phyloP scores from a whole-genome alignment of 2,888 invertebrate species.

The Drepanosiphum platanoidis region DNA sequence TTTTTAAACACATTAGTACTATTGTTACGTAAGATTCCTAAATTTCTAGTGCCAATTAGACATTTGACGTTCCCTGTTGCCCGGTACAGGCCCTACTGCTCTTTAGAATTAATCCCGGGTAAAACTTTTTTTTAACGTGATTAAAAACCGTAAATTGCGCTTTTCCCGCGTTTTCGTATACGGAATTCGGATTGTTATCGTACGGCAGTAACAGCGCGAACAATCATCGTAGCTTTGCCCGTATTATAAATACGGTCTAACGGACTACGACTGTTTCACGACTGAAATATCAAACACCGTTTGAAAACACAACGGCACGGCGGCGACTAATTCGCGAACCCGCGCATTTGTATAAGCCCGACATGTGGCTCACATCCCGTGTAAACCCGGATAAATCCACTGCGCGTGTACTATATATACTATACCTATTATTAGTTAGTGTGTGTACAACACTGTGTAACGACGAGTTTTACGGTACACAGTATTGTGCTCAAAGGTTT shows the following conservation, averaged over 20 bases:
- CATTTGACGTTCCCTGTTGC: too few relatives aligned
- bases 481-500: constrained; percentile 3
- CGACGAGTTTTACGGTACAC: neutral
- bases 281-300: constrained; percentile 14
- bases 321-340: constrained; percentile 4
- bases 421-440: neutral
- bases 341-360: neutral
- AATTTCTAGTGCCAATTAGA: too few relatives aligned
- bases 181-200: too few relatives aligned
- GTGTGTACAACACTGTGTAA: neutral
- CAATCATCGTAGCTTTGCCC: too few relatives aligned
- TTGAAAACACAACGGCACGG: neutral
- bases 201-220: too few relatives aligned
- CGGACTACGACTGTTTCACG: neutral
- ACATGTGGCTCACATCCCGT: constrained; percentile 1
- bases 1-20: too few relatives aligned
- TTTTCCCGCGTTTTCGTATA: too few relatives aligned
- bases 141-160: too few relatives aligned
- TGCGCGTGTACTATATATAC: neutral
- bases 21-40: too few relatives aligned
- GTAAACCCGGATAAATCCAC: constrained; percentile 14
- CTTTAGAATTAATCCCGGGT: too few relatives aligned
- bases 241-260: neutral
- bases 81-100: too few relatives aligned
- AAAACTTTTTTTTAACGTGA: too few relatives aligned